These are phyloP conservation scores for Cybosia mesomella DNA, from an alignment of 2,888 invertebrate genomes.

Conservation along the genomic window DNA sequence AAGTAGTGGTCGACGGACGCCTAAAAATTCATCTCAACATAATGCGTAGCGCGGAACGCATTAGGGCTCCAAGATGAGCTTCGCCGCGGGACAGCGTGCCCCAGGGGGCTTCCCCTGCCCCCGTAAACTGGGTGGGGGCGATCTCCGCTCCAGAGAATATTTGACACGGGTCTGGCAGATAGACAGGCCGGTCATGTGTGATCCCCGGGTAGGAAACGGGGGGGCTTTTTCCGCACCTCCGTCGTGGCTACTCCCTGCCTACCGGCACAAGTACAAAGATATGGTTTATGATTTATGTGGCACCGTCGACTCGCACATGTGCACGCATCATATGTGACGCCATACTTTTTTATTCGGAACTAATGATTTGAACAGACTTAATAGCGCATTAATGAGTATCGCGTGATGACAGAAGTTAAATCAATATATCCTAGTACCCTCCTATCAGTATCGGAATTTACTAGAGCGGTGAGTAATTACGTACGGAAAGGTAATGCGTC, in stretches of 20 bases:
- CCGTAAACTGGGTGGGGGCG: constrained; percentile 72
- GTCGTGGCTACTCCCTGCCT: constrained; percentile 77
- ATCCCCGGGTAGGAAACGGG: constrained; percentile 85
- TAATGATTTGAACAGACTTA: constrained; percentile 70
- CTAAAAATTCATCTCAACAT: constrained; percentile 83
- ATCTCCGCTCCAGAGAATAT: constrained; percentile 87
- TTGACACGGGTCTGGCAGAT: constrained; percentile 88
- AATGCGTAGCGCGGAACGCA: constrained; percentile 81
- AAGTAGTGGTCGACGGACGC: constrained; percentile 60
- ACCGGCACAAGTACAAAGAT: constrained; percentile 77
- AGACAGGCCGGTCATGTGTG: constrained; percentile 87
- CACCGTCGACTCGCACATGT: constrained; percentile 78
- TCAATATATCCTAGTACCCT: constrained; percentile 46
- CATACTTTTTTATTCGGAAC: constrained; percentile 69
- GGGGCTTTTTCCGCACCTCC: constrained; percentile 82
- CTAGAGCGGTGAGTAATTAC: constrained; percentile 57
- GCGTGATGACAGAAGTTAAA: constrained; percentile 62
- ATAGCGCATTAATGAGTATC: constrained; percentile 68
- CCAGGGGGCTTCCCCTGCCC: constrained; percentile 80
- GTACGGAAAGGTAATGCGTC: constrained; percentile 44
- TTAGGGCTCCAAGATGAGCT: constrained; percentile 86
- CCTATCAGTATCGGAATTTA: constrained; percentile 58
- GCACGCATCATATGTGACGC: constrained; percentile 74
- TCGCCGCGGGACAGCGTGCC: constrained; percentile 85
- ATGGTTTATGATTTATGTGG: constrained; percentile 83